Evolutionary conservation across 1,140 invertebrate species (phyloP).

Genomic region (Brachionus rotundiformis): DNA sequence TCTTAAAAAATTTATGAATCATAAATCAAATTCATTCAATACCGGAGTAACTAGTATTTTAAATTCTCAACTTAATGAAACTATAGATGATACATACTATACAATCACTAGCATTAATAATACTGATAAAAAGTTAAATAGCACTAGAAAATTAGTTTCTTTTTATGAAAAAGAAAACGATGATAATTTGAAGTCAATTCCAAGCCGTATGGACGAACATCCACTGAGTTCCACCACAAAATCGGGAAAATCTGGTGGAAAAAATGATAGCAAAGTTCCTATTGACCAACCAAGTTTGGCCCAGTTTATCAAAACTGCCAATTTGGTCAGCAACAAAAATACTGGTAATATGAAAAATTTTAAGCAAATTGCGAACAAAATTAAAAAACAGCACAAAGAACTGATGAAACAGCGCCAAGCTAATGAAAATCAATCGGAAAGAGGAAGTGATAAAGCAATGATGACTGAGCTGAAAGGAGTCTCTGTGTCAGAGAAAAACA

Average conservation of each 20-base stretch:
- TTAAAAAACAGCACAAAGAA: constrained; percentile 10
- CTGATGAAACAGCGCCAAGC: not conserved
- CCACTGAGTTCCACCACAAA: not conserved
- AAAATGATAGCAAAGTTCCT: not conserved
- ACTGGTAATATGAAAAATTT: not conserved
- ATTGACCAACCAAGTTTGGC: constrained; percentile 32
- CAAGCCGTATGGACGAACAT: not conserved
- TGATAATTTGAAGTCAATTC: constrained; percentile 16
- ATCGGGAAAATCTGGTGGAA: not conserved
- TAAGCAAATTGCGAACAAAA: constrained; percentile 5
- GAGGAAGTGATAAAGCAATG: not conserved
- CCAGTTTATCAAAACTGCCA: constrained; percentile 2
- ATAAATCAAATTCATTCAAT: constrained; percentile 7
- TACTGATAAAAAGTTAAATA: not conserved
- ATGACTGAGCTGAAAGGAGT: constrained; percentile 25
- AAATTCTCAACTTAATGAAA: not conserved
- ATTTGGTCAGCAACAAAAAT: not conserved
- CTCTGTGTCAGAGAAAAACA: not conserved
- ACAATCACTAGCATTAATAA: constrained; percentile 1
- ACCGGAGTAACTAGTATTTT: not conserved
- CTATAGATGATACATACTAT: constrained; percentile 9
- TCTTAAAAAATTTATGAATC: not conserved
- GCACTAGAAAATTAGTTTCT: not conserved
- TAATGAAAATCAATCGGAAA: not conserved
- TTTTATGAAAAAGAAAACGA: not conserved